These are phyloP conservation scores for Hypocryptadius cinnamomeus DNA, from an alignment of 2,113 vertebrate genomes.

Conservation along the genomic window DNA sequence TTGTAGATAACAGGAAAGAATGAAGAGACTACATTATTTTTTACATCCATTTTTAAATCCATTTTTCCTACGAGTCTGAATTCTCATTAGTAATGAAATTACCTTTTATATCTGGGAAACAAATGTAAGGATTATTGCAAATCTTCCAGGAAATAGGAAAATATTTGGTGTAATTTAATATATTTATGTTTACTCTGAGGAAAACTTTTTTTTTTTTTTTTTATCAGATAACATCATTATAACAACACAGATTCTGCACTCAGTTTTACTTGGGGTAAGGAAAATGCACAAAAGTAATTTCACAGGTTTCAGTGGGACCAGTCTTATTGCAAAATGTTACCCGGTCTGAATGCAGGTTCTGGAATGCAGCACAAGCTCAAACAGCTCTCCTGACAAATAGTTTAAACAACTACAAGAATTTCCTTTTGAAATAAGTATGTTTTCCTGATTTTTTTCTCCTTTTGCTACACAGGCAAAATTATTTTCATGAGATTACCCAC, in stretches of 20 bases:
- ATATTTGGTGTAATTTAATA: neutral
- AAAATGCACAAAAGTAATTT: conserved; percentile 14
- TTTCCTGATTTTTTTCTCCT: neutral
- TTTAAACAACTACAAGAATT: neutral
- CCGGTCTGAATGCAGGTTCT: neutral
- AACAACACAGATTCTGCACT: neutral
- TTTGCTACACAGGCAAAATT: neutral
- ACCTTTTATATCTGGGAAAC: neutral
- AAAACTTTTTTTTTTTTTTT: neutral
- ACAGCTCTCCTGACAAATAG: neutral
- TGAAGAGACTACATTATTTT: neutral
- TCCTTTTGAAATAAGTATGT: neutral
- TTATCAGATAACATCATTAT: neutral
- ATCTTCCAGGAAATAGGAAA: neutral
- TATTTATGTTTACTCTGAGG: neutral
- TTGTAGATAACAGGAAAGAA: neutral
- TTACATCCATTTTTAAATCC: neutral
- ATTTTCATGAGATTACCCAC: neutral
- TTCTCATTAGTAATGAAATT: neutral
- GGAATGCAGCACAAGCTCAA: neutral
- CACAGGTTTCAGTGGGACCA: neutral
- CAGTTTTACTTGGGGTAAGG: neutral
- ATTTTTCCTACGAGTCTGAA: neutral
- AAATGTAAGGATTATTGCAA: neutral
- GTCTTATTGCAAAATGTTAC: neutral